phyloP scores from a whole-genome alignment of 1,140 invertebrate genomes.

The Zophobas morio region DNA sequence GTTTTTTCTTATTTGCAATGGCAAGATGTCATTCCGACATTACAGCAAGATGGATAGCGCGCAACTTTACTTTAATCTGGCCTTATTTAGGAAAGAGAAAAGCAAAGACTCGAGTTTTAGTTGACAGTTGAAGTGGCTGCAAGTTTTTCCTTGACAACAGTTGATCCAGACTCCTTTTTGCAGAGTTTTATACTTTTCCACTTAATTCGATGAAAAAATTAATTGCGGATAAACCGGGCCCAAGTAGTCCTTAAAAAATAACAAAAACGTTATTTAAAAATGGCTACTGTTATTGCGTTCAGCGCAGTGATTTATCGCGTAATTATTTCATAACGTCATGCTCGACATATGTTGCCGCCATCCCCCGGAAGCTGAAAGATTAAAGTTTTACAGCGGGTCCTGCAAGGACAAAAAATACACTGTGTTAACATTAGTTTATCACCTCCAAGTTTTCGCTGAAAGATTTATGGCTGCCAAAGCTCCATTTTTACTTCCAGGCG shows the following conservation, averaged over 20 bases:
- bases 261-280: constrained; percentile 32
- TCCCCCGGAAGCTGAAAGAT: constrained; percentile 28
- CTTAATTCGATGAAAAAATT: constrained; percentile 39
- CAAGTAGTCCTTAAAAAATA: constrained; percentile 12
- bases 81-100: constrained; percentile 50
- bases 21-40: constrained; percentile 50
- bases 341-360: constrained; percentile 49
- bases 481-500: not conserved
- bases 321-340: constrained; percentile 55
- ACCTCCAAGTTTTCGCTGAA: constrained; percentile 27
- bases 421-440: constrained; percentile 41
- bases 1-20: constrained; percentile 44
- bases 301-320: constrained; percentile 49
- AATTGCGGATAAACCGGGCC: constrained; percentile 13
- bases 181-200: constrained; percentile 44
- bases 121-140: constrained; percentile 54
- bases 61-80: constrained; percentile 50
- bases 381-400: constrained; percentile 42
- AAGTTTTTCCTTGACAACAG: constrained; percentile 54
- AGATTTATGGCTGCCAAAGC: constrained; percentile 11
- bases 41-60: constrained; percentile 53
- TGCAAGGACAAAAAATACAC: constrained; percentile 35
- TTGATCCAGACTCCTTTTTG: constrained; percentile 46
- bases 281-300: constrained; percentile 44
- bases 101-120: constrained; percentile 46